Evolutionary conservation across 1,140 invertebrate genomes (phyloP), one percentile per base, ranked within the genome.

Genomic region (Drosophila hydei): DNA sequence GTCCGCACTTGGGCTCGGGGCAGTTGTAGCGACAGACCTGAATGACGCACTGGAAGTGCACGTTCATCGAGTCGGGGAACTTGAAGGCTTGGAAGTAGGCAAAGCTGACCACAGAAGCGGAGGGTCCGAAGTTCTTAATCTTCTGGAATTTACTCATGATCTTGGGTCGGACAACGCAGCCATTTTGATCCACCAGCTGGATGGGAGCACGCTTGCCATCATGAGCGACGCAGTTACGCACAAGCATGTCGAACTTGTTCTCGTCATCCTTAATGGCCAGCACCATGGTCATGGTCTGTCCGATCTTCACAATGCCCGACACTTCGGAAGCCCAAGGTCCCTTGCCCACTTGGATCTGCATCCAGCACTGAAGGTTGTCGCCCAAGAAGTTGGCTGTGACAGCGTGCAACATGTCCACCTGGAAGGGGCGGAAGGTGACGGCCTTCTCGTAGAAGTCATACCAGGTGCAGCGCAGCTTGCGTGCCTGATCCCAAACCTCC

Each of bases 51-150:
- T 98, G 97, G 95, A 98, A 98, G 93, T 98, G 97, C 1, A 98
- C 97, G 89, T 98, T 98, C 97, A 98, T 98, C 9, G 97, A 98
- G 91, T 98, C 97, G 0, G 97, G 97, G 95, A 98, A 98, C 92
- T 98, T 98, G 93, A 98, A 98, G 1, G 97, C 97, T 92, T 97
- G 96, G 95, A 98, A 98, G 92, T 98, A 97, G 2, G 97, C 97
- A 87, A 98, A 98, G 50, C 96, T 97, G 1, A 98, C 96, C 0
- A 98, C 97, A 0, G 97, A 97, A 4, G 97, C 97, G 23, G 96
- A 97, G 0, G 97, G 96, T 0, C 97, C 97, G 70, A 98, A 98
- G 93, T 98, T 98, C 92, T 98, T 98, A 69, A 98, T 97, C 92
- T 98, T 98, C 75, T 97, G 97, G 95, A 98, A 98, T 91, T 96